Conservation (phyloP, 2,797 vertebrate genomes). For the Myripristis murdjan region DNA sequence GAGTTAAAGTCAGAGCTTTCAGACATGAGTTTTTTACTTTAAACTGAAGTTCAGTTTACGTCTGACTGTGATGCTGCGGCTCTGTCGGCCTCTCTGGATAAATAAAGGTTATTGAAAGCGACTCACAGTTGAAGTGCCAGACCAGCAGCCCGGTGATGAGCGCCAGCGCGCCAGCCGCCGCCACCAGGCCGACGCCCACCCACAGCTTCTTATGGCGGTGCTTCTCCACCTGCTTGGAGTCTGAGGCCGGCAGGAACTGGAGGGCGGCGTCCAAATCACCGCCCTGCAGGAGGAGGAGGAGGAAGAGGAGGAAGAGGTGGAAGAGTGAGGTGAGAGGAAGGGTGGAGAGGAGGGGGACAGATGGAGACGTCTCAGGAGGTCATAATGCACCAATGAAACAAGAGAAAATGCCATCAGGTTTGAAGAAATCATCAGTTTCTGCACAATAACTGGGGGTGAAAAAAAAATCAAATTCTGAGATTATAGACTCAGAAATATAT, state of each 20-base stretch:
- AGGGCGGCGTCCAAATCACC: constrained; percentile 52
- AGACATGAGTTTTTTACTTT: too few relatives aligned
- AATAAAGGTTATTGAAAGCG: too few relatives aligned
- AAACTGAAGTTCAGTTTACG: too few relatives aligned
- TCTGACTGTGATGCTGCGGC: too few relatives aligned
- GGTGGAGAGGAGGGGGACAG: neutral
- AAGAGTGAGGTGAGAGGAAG: neutral
- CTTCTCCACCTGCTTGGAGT: constrained; percentile 82
- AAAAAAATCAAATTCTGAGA: too few relatives aligned
- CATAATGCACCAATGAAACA: too few relatives aligned
- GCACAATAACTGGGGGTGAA: too few relatives aligned
- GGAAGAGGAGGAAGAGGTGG: neutral
- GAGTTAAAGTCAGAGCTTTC: too few relatives aligned
- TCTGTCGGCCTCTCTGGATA: too few relatives aligned
- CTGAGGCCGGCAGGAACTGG: constrained; percentile 87
- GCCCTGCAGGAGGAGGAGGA: constrained; percentile 47
- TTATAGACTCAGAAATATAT: too few relatives aligned
- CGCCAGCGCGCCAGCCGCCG: constrained; percentile 61
- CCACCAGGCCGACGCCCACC: constrained; percentile 37
- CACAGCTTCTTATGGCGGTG: constrained; percentile 42
- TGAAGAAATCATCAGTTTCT: too few relatives aligned
- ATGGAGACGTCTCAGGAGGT: neutral
- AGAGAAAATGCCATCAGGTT: neutral
- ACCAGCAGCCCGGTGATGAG: constrained; percentile 86
- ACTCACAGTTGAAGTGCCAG: constrained; percentile 93